A percentile compares a stretch with the other conserved stretches of the same genome.
These are phyloP conservation scores for Lepisosteus oculatus DNA, from an alignment of 2,113 vertebrate genomes.

Conservation along the genomic window DNA sequence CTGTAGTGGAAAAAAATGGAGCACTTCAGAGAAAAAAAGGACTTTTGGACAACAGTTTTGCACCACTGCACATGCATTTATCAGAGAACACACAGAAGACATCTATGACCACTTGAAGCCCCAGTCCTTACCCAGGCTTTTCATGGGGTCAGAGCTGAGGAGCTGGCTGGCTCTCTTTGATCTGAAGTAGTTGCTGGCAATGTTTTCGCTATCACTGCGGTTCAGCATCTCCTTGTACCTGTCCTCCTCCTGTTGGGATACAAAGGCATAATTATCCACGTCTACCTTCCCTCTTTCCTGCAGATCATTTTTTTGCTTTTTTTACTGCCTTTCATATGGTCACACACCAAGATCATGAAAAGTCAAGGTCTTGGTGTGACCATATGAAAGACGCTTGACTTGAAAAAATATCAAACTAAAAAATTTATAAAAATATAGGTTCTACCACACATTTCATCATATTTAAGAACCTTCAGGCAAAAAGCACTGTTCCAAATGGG, in stretches of 20 bases:
- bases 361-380: too few relatives aligned
- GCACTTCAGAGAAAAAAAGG: too few relatives aligned
- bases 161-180: conserved; percentile 66
- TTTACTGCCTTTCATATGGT: background rate
- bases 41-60: too few relatives aligned
- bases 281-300: background rate
- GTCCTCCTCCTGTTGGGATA: conserved; percentile 70
- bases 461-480: too few relatives aligned
- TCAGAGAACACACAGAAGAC: background rate
- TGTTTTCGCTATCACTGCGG: conserved; percentile 76
- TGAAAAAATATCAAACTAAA: too few relatives aligned
- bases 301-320: background rate
- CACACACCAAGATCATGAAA: too few relatives aligned
- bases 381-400: too few relatives aligned
- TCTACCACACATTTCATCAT: too few relatives aligned
- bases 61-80: too few relatives aligned
- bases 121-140: conserved; percentile 53
- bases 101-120: background rate
- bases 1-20: too few relatives aligned
- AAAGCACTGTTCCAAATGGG: too few relatives aligned
- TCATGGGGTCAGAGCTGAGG: conserved; percentile 52
- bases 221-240: conserved; percentile 75
- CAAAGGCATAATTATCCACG: background rate
- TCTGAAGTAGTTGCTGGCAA: conserved; percentile 80
- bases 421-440: too few relatives aligned